Conservation (phyloP, 2,888 invertebrate genomes). For the Apodemia mormo region DNA sequence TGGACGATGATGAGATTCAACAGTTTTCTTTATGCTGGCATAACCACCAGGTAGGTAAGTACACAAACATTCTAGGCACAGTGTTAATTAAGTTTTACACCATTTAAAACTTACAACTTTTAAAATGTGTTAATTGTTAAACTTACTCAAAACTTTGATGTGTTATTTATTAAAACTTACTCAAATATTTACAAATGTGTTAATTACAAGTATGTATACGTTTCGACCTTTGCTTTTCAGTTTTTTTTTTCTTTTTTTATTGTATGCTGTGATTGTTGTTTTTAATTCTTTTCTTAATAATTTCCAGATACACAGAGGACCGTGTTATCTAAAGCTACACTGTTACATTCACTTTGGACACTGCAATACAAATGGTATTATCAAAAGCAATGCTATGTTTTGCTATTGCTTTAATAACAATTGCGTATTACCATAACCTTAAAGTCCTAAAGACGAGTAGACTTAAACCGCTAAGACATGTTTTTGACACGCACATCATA, state of each 20-base stretch:
- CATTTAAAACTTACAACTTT: slow-evolving; percentile 22
- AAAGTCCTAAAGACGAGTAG: too few relatives aligned
- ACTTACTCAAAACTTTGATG: too few relatives aligned
- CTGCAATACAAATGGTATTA: slow-evolving; percentile 41
- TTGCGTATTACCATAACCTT: too few relatives aligned
- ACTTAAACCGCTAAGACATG: too few relatives aligned
- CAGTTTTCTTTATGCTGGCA: slow-evolving; percentile 94
- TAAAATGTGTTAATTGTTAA: slow-evolving; percentile 1
- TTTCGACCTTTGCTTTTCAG: slow-evolving; percentile 7
- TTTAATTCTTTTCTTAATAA: slow-evolving; percentile 40
- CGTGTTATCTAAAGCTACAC: slow-evolving; percentile 43
- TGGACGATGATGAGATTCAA: slow-evolving; percentile 84
- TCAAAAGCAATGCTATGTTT: slow-evolving; percentile 33
- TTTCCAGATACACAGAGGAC: slow-evolving; percentile 43
- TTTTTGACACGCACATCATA: too few relatives aligned
- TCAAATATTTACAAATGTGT: too few relatives aligned
- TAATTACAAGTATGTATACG: slow-evolving; percentile 1
- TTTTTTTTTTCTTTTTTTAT: slow-evolving; percentile 22
- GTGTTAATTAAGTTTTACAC: slow-evolving; percentile 45
- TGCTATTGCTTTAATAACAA: slow-evolving; percentile 15
- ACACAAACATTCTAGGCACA: slow-evolving; percentile 49
- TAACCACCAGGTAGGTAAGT: slow-evolving; percentile 87
- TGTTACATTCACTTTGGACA: slow-evolving; percentile 38
- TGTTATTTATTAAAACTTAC: too few relatives aligned
- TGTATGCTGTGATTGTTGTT: slow-evolving; percentile 27